These are phyloP conservation scores for Lasioglossum malachurum DNA, from an alignment of 2,888 invertebrate species.

Conservation along the genomic window DNA sequence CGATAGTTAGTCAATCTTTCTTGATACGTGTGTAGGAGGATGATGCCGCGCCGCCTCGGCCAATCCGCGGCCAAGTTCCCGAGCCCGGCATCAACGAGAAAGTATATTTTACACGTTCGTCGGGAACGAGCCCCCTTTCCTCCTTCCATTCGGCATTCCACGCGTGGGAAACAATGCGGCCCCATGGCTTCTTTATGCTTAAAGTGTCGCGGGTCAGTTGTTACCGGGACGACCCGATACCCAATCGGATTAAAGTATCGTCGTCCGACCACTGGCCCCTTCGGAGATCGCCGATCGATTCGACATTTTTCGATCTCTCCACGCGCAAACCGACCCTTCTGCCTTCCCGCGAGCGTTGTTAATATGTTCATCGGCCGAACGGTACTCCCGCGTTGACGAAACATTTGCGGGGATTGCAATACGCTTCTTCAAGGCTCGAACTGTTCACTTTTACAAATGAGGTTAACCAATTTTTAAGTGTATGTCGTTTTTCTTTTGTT, in stretches of 20 bases:
- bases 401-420: not conserved
- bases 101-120: constrained; percentile 60
- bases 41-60: constrained; percentile 68
- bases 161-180: constrained; percentile 83
- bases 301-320: constrained; percentile 34
- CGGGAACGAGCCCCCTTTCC: constrained; percentile 23
- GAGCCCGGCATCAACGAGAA: constrained; percentile 49
- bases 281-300: constrained; percentile 25
- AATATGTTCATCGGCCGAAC: not conserved
- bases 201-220: constrained; percentile 78
- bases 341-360: not conserved
- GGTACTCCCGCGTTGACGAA: not conserved
- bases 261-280: not conserved
- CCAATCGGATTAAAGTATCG: constrained; percentile 64
- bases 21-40: constrained; percentile 66
- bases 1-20: constrained; percentile 65
- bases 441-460: not conserved
- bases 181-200: constrained; percentile 80
- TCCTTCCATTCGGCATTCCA: constrained; percentile 76
- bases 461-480: not conserved
- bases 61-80: constrained; percentile 72
- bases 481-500: not conserved
- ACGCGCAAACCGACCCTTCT: constrained; percentile 8
- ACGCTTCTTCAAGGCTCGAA: not conserved
- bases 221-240: constrained; percentile 68